Evolutionary conservation across 2,797 vertebrate genomes (phyloP).

Genomic region (Phalanger gymnotis): DNA sequence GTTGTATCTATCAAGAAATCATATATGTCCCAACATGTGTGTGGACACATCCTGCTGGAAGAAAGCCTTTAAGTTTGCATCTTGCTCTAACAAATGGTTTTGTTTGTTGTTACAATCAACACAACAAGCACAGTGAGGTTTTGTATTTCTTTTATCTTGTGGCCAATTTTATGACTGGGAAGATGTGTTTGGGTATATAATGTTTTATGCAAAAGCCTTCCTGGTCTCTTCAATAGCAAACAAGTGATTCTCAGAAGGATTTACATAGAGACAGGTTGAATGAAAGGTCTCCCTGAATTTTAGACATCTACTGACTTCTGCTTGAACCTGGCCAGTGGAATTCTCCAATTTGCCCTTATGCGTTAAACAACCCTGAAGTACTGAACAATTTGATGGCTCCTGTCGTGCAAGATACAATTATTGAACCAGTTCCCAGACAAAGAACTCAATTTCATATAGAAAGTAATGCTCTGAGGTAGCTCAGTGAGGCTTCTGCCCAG

Average conservation of each 20-base stretch:
- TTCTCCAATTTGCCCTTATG: neutral
- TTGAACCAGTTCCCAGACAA: neutral
- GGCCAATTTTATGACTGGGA: neutral
- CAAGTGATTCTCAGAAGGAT: neutral
- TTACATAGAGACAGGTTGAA: neutral
- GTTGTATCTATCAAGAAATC: neutral
- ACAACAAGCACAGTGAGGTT: neutral
- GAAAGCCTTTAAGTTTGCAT: neutral
- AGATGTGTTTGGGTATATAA: neutral
- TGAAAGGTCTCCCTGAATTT: neutral
- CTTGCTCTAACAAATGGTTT: neutral
- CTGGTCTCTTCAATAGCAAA: neutral
- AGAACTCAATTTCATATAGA: neutral
- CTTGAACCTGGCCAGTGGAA: neutral
- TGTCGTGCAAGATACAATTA: neutral
- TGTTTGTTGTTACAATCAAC: neutral
- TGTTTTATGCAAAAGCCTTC: neutral
- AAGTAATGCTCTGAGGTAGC: neutral
- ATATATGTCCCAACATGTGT: neutral
- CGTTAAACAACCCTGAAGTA: neutral
- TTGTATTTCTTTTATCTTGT: neutral
- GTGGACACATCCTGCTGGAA: neutral
- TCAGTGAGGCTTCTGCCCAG: neutral
- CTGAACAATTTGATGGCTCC: neutral
- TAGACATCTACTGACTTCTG: neutral